Evolutionary conservation across 2,888 invertebrate species (phyloP).

Genomic region (Netelia inedita): DNA sequence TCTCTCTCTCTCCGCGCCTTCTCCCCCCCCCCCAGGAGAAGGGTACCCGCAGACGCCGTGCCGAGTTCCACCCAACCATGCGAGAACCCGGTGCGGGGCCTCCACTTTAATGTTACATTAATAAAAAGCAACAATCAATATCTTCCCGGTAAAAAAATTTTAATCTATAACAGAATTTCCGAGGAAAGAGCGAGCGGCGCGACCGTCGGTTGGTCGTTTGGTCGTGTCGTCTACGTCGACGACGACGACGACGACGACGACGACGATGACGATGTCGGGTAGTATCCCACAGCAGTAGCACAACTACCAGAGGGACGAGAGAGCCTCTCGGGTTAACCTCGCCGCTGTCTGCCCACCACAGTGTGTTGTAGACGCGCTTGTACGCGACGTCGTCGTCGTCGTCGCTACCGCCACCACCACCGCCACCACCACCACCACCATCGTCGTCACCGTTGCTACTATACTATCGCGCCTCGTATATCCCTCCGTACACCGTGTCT

Average conservation of each 20-base stretch:
- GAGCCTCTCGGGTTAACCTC: not conserved
- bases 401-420: not conserved
- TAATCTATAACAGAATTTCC: conserved; percentile 83
- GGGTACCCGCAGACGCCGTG: conserved; percentile 17
- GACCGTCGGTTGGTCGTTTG: conserved; percentile 59
- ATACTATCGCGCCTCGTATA: too few relatives aligned
- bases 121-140: conserved; percentile 85
- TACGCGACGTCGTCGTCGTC: not conserved
- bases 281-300: conserved; percentile 32
- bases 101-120: conserved; percentile 85
- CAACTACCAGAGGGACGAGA: conserved; percentile 13
- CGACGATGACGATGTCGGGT: conserved; percentile 61
- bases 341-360: conserved; percentile 32
- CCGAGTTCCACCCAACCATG: conserved; percentile 52
- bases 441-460: too few relatives aligned
- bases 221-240: conserved; percentile 40
- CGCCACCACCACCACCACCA: too few relatives aligned
- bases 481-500: too few relatives aligned
- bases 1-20: conserved; percentile 66
- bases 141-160: conserved; percentile 84
- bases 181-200: conserved; percentile 74
- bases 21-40: conserved; percentile 56
- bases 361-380: conserved; percentile 45
- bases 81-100: conserved; percentile 56
- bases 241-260: conserved; percentile 57